phyloP scores from a whole-genome alignment of 1,140 invertebrate genomes.

The Drosophila ficusphila region DNA sequence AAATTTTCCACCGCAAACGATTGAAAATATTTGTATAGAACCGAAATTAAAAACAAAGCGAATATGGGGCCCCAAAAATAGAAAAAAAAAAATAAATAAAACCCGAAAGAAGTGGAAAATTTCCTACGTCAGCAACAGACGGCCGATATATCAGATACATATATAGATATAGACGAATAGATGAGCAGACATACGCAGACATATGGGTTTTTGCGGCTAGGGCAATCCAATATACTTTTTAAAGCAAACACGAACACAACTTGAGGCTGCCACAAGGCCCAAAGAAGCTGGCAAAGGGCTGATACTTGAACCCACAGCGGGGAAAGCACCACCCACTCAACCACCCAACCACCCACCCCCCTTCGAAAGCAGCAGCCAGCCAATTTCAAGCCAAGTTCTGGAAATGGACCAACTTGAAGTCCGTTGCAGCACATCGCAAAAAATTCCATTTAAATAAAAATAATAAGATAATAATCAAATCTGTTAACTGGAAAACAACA shows the following conservation, averaged over 20 bases:
- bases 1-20: slow-evolving; percentile 1
- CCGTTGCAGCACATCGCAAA: slow-evolving; percentile 10
- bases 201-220: slow-evolving; percentile 9
- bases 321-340: slow-evolving; percentile 7
- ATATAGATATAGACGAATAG: slow-evolving; percentile 1
- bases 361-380: slow-evolving; percentile 38
- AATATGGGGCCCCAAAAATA: neutral
- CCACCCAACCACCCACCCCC: neutral
- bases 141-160: slow-evolving; percentile 29
- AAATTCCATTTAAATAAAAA: neutral
- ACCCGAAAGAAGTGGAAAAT: slow-evolving; percentile 15
- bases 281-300: slow-evolving; percentile 36
- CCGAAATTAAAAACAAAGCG: slow-evolving; percentile 37
- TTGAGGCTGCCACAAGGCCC: slow-evolving; percentile 51
- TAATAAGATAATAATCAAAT: no score
- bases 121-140: slow-evolving; percentile 57
- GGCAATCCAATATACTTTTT: slow-evolving; percentile 79
- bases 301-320: slow-evolving; percentile 47
- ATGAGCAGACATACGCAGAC: slow-evolving; percentile 6
- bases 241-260: slow-evolving; percentile 73
- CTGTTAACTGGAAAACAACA: no score
- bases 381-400: slow-evolving; percentile 47
- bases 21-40: slow-evolving; percentile 37
- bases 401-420: slow-evolving; percentile 61
- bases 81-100: no score